Evolutionary conservation across 2,888 invertebrate species (phyloP).

Genomic region (Fragum fragum): DNA sequence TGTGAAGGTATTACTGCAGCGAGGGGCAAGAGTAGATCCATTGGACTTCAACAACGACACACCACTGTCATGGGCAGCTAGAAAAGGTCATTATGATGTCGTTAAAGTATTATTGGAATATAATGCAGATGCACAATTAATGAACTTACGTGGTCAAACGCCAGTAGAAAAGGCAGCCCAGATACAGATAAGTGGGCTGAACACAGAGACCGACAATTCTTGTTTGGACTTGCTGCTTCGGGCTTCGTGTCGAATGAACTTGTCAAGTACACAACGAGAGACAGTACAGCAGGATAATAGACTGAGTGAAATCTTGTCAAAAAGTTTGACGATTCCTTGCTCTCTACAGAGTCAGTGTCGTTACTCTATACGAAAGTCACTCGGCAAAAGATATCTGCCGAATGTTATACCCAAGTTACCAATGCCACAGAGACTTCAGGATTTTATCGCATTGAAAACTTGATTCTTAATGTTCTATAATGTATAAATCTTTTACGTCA

Average conservation of each 20-base stretch:
- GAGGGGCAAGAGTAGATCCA: slow-evolving; percentile 82
- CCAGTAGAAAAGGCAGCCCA: slow-evolving; percentile 79
- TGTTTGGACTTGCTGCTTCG: slow-evolving; percentile 82
- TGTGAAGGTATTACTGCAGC: slow-evolving; percentile 79
- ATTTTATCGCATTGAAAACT: slow-evolving; percentile 75
- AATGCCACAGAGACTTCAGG: slow-evolving; percentile 78
- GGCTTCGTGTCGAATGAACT: slow-evolving; percentile 81
- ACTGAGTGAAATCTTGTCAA: slow-evolving; percentile 76
- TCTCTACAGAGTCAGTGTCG: slow-evolving; percentile 80
- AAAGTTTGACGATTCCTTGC: slow-evolving; percentile 74
- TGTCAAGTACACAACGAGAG: slow-evolving; percentile 73
- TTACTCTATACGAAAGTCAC: slow-evolving; percentile 74
- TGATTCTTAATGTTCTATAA: slow-evolving; percentile 48
- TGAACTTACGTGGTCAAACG: slow-evolving; percentile 79
- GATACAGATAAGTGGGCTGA: slow-evolving; percentile 82
- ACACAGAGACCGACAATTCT: slow-evolving; percentile 81
- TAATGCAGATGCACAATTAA: slow-evolving; percentile 80
- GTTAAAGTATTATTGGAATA: slow-evolving; percentile 83
- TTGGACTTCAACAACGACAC: slow-evolving; percentile 84
- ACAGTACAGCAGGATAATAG: slow-evolving; percentile 78
- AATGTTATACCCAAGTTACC: slow-evolving; percentile 81
- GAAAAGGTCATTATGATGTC: slow-evolving; percentile 83
- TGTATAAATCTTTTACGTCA: too few species aligned
- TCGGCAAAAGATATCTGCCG: slow-evolving; percentile 81
- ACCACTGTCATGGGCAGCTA: slow-evolving; percentile 85